Evolutionary conservation across 2,113 vertebrate genomes (phyloP), one percentile per base, ranked within the genome.

Genomic region (Gallinago jamesoni): DNA sequence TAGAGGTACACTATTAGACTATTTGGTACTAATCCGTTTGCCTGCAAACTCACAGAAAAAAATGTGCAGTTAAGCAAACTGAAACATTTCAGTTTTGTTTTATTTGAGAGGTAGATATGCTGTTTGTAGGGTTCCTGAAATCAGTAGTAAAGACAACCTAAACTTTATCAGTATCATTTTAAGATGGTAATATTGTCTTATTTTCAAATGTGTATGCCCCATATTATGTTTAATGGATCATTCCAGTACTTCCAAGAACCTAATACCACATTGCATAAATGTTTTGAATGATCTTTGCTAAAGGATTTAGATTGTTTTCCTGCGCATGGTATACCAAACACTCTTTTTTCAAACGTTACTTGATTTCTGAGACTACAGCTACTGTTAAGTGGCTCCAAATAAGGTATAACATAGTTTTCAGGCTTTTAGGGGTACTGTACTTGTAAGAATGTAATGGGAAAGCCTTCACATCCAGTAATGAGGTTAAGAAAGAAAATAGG

Each of bases 361-460:
- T 96, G 75, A 89, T 94, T 90, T 66, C 80, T 87, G 74, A 84
- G 80, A 48, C 74, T 84, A 66, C 33, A 11, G 85, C 84, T 93
- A 8, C 95, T 89, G 27, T 28, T 57, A 57, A 76, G 74, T 75
- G 89, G 86, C 87, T 90, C 50, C 63, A 64, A 4, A 72, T 43
- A 39, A 70, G 67, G 45, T n/a, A 19, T 90, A 20, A 87, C 41
- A 59, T 94, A 85, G 7, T 82, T 95, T 91, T 96, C 87, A 96
- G 94, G 39, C 41, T 50, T 78, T 77, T 60, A 33, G 59, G 52
- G 81, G 73, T 89, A 89, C 88, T 93, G 76, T 69, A 83, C 60
- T 94, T 76, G 31, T 37, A 48, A 81, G 84, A 86, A 50, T 82
- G 86, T 96, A 78, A 82, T 47, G 35, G 89, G 84, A 96, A 93